Percentiles rank a stretch among this genome's conserved stretches.
Conservation (phyloP, 2,797 vertebrate species). For the Gymnocypris eckloni region DNA sequence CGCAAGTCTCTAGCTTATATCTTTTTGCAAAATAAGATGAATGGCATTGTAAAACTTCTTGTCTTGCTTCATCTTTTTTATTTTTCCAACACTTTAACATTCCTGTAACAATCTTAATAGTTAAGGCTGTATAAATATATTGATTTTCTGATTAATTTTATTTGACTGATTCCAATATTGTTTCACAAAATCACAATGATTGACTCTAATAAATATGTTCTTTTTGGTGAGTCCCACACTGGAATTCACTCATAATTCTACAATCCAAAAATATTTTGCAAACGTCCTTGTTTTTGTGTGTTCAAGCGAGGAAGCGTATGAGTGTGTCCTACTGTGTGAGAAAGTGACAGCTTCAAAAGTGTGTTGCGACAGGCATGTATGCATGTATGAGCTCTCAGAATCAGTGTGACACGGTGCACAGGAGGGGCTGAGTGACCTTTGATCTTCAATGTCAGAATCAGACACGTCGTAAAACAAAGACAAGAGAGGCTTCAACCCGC, state of each 20-base stretch:
- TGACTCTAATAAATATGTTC: background rate
- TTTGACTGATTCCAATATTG: background rate
- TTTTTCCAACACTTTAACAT: background rate
- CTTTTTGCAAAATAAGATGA: background rate
- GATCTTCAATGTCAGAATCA: slow-evolving; percentile 49
- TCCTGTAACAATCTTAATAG: background rate
- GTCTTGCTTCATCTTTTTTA: background rate
- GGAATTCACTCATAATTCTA: background rate
- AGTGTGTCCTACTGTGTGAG: slow-evolving; percentile 39
- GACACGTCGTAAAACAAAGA: slow-evolving; percentile 40
- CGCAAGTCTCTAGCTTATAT: background rate
- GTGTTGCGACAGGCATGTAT: slow-evolving; percentile 46
- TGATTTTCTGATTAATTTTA: background rate
- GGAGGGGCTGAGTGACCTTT: slow-evolving; percentile 56
- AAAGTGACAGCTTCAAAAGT: slow-evolving; percentile 49
- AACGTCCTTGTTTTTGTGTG: slow-evolving; percentile 57
- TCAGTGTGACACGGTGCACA: slow-evolving; percentile 45
- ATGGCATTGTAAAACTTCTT: background rate
- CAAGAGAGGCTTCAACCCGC: slow-evolving; percentile 4
- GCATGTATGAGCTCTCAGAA: slow-evolving; percentile 40
- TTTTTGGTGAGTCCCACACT: background rate
- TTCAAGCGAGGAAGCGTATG: background rate
- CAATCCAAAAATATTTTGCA: background rate
- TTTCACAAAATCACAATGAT: background rate
- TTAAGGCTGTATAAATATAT: background rate